phyloP scores from a whole-genome alignment of 1,140 invertebrate genomes.

The Ptiloglossa arizonensis region DNA sequence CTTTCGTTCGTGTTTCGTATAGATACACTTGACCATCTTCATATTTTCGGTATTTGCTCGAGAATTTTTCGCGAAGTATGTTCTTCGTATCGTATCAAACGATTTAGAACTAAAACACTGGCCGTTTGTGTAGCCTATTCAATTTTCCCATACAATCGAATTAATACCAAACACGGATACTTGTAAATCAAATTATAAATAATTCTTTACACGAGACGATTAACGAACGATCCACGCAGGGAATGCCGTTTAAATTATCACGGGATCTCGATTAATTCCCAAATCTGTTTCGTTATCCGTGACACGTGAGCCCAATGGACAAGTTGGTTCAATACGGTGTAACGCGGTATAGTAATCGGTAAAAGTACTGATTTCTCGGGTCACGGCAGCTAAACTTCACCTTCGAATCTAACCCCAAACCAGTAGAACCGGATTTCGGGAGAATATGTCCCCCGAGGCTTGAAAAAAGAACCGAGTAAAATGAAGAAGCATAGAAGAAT shows the following conservation, averaged over 20 bases:
- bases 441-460: conserved; percentile 45
- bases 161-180: no score
- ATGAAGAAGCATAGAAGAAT: conserved; percentile 34
- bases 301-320: not conserved
- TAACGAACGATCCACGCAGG: no score
- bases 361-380: conserved; percentile 44
- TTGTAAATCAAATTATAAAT: no score
- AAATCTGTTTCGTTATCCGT: not conserved
- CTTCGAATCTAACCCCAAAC: conserved; percentile 45
- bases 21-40: not conserved
- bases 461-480: conserved; percentile 33
- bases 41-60: no score
- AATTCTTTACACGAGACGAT: no score
- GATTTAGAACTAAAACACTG: not conserved
- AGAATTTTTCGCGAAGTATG: not conserved
- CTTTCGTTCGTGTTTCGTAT: not conserved
- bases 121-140: not conserved
- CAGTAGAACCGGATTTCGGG: conserved; percentile 60
- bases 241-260: not conserved
- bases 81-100: not conserved
- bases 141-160: no score
- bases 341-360: conserved; percentile 27
- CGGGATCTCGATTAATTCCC: no score
- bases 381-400: conserved; percentile 27
- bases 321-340: conserved; percentile 9